Conservation (phyloP, 2,113 vertebrate genomes). For the Psittacula cyanocephala region DNA sequence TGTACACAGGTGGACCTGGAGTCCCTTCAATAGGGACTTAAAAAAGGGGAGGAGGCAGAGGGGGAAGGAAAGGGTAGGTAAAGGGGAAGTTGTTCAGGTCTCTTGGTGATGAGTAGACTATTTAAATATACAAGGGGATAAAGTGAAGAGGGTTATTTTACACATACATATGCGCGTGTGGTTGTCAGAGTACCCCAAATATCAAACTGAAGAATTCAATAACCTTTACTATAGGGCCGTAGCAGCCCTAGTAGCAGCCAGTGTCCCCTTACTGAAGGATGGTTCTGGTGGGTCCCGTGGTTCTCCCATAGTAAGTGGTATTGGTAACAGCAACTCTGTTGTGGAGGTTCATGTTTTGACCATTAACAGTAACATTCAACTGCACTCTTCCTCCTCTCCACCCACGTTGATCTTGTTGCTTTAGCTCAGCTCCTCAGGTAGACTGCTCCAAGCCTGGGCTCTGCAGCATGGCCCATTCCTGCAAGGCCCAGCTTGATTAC, state of each 20-base stretch:
- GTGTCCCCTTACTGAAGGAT: background rate
- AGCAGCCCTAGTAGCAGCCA: background rate
- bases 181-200: background rate
- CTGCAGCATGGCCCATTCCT: background rate
- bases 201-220: background rate
- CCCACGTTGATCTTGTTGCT: accelerated
- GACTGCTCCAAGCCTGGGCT: background rate
- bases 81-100: background rate
- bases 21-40: too few species aligned
- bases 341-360: background rate
- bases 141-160: background rate
- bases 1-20: background rate
- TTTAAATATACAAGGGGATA: background rate
- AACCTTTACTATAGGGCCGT: background rate
- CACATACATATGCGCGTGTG: accelerated
- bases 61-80: background rate
- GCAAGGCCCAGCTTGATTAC: accelerated
- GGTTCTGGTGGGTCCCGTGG: background rate
- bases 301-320: background rate
- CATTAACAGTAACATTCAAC: background rate
- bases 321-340: accelerated
- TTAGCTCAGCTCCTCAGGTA: background rate
- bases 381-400: background rate
- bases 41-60: background rate
- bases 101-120: background rate